These are phyloP conservation scores for Lordiphosa clarofinis DNA, from an alignment of 1,140 invertebrate genomes.

Conservation along the genomic window DNA sequence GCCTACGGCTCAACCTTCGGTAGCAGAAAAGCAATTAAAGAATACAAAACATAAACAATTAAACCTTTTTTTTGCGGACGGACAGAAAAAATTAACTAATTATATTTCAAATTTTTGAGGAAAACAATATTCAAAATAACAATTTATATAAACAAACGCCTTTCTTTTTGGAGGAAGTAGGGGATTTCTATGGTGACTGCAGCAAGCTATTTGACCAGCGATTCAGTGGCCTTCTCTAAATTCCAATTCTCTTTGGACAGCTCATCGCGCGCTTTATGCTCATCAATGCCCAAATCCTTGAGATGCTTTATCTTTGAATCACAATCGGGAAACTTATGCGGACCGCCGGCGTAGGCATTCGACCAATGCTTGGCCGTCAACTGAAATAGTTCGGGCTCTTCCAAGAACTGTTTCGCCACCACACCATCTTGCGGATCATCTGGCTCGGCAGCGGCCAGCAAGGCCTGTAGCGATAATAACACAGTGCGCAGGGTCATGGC, in stretches of 20 bases:
- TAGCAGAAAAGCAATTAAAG: slow-evolving; percentile 1
- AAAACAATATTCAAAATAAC: slow-evolving; percentile 8
- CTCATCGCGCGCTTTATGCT: slow-evolving; percentile 89
- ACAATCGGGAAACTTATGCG: slow-evolving; percentile 87
- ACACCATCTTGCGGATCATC: slow-evolving; percentile 98
- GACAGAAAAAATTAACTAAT: too few species aligned
- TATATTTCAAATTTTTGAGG: background rate
- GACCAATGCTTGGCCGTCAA: slow-evolving; percentile 97
- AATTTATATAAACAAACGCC: slow-evolving; percentile 17
- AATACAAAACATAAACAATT: slow-evolving; percentile 2
- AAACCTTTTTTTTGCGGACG: too few species aligned
- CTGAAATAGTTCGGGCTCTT: slow-evolving; percentile 91
- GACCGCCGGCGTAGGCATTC: slow-evolving; percentile 94
- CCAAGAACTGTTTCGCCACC: slow-evolving; percentile 98
- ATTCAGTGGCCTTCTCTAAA: slow-evolving; percentile 91
- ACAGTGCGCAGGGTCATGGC: slow-evolving; percentile 99
- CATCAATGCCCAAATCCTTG: slow-evolving; percentile 93
- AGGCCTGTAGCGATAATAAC: slow-evolving; percentile 93
- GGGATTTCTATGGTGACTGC: slow-evolving; percentile 8
- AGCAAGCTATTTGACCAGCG: slow-evolving; percentile 89
- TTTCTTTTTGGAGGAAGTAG: slow-evolving; percentile 5
- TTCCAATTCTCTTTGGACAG: slow-evolving; percentile 95
- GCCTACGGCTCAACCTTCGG: slow-evolving; percentile 28
- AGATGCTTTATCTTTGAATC: slow-evolving; percentile 90
- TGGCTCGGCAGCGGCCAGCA: slow-evolving; percentile 95